Conservation (phyloP, 1,140 invertebrate genomes). For the Drosophila truncata region DNA sequence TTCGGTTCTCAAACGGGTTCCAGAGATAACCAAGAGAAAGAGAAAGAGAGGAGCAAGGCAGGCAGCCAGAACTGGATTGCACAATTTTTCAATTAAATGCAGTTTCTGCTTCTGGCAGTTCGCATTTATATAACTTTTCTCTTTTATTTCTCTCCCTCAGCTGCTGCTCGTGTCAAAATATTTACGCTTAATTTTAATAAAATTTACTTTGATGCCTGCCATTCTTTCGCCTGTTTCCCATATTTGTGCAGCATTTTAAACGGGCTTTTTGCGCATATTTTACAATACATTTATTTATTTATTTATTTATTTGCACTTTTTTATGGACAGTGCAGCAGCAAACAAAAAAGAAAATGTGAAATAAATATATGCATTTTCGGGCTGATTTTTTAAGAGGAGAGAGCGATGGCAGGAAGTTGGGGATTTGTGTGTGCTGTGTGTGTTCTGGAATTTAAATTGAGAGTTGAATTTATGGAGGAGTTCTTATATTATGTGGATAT, state of each 20-base stretch:
- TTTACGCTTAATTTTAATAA: conserved; percentile 81
- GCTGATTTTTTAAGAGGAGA: conserved; percentile 19
- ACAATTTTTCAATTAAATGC: conserved; percentile 70
- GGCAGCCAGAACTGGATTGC: conserved; percentile 41
- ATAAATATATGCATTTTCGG: conserved; percentile 43
- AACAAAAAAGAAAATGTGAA: conserved; percentile 8
- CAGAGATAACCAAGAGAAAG: conserved; percentile 1
- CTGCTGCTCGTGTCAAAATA: conserved; percentile 70
- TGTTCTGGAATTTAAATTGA: conserved; percentile 39
- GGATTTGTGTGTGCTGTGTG: conserved; percentile 14
- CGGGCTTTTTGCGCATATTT: conserved; percentile 68
- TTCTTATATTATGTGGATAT: conserved; percentile 26
- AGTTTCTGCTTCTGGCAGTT: conserved; percentile 41
- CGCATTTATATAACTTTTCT: conserved; percentile 17
- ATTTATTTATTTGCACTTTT: conserved; percentile 38
- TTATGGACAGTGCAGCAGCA: conserved; percentile 25
- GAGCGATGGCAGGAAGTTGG: conserved; percentile 25
- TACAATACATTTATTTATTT: conserved; percentile 70
- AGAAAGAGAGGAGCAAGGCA: background rate
- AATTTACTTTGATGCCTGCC: conserved; percentile 69
- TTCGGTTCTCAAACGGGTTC: conserved; percentile 32
- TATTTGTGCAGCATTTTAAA: conserved; percentile 73
- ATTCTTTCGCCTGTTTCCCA: conserved; percentile 16
- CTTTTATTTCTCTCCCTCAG: conserved; percentile 20
- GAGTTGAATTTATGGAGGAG: conserved; percentile 38